Evolutionary conservation across 2,113 vertebrate species (phyloP).

Genomic region (Dasyurus viverrinus): DNA sequence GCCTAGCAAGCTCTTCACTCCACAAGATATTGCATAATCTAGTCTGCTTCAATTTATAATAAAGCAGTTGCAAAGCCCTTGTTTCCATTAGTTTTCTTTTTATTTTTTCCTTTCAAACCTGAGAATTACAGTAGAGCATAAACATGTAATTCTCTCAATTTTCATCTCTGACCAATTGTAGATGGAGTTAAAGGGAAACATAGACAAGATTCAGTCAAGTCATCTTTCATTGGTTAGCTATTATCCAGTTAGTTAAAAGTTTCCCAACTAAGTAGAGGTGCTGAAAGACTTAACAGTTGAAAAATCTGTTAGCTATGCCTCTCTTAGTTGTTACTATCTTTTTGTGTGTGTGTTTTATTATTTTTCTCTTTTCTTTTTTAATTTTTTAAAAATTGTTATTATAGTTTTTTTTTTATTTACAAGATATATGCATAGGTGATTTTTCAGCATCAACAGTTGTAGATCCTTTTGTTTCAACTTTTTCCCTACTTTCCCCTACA

Average conservation of each 20-base stretch:
- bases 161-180: neutral
- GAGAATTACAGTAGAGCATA: neutral
- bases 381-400: too few species aligned
- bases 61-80: neutral
- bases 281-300: neutral
- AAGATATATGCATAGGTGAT: too few species aligned
- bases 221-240: neutral
- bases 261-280: neutral
- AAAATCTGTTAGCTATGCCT: neutral
- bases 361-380: too few species aligned
- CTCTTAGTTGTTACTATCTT: neutral
- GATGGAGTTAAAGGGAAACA: neutral
- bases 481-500: too few species aligned
- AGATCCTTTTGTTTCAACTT: too few species aligned
- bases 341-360: too few species aligned
- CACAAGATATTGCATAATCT: neutral
- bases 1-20: neutral
- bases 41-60: neutral
- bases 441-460: too few species aligned
- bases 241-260: neutral
- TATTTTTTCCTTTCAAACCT: neutral
- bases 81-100: neutral
- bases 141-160: neutral
- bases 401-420: too few species aligned
- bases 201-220: neutral